Evolutionary conservation across 2,888 invertebrate species (phyloP), one percentile per base, ranked within the genome.

Genomic region (Drymonia ruficornis): DNA sequence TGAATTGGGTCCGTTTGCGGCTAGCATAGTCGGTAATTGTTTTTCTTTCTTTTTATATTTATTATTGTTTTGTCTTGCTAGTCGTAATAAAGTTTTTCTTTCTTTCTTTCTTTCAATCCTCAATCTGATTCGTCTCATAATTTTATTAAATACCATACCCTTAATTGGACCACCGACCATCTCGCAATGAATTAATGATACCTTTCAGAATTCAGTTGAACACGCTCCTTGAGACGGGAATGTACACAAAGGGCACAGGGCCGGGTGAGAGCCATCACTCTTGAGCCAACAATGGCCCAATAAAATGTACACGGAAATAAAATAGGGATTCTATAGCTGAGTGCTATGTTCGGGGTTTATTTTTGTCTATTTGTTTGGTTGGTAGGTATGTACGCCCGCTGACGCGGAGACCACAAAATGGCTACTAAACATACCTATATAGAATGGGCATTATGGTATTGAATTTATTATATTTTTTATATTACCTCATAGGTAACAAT

Each of bases 101-200:
- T 40, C 8, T 40, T 3, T 7, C 38, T 6, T 38, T n/a, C 13
- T 8, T 2, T 38, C 15, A 9, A 38, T 38, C 13, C 3, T 7
- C 15, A 40, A 16, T 16, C 8, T 9, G 0, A 5, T 40, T 16
- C 16, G 2, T 16, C 16, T 16, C 9, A 16, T 40, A 12, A 40
- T 40, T 16, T 40, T 16, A 40, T 15, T 16, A 8, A 16, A 40
- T 40, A 15, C 5, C n/a, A 8, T 9, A 1, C 0, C 11, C 9
- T 5, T n/a, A 45, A 28, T 28, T 45, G 45, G 18, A 28, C 45
- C 45, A 40, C 44, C 42, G 29, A 16, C 55, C 46, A 49, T 59
- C 53, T 46, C 46, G 48, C 57, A 63, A 63, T 53, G 61, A 66
- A 66, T 63, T 66, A 61, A 66, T 66, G 61, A 63, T 63, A 45